Conservation (phyloP, 2,797 vertebrate genomes). For the Helicolenus hilgendorfi region DNA sequence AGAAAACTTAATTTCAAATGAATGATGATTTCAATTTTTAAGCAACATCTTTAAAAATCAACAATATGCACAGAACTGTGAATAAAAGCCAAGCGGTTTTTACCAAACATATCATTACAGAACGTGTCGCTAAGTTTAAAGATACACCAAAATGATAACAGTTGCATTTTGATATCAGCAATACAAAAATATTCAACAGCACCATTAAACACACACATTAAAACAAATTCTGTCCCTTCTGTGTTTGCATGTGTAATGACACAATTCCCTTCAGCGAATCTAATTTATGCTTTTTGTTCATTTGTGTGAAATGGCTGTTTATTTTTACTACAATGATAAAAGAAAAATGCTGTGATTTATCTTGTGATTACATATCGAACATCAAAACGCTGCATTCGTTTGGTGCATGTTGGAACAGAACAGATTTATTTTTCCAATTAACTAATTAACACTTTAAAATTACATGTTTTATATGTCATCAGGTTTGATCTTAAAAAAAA, state of each 20-base stretch:
- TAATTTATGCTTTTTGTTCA: background rate
- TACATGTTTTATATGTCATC: background rate
- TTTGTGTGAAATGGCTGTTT: background rate
- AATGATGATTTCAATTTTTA: background rate
- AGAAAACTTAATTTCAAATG: background rate
- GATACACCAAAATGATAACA: background rate
- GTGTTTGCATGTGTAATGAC: background rate
- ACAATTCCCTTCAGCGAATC: background rate
- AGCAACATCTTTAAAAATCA: background rate
- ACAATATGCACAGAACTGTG: background rate
- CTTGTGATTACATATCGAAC: background rate
- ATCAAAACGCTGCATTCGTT: background rate
- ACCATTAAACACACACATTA: constrained; percentile 4
- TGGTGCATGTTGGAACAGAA: background rate
- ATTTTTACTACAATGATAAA: background rate
- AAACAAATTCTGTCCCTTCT: background rate
- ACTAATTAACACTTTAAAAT: background rate
- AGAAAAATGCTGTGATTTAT: background rate
- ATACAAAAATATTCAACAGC: constrained; percentile 14
- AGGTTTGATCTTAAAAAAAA: background rate
- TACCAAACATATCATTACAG: background rate
- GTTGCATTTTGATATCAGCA: background rate
- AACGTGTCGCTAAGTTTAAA: background rate
- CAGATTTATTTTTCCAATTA: background rate
- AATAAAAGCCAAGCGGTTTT: background rate